Evolutionary conservation across 1,140 invertebrate genomes (phyloP).

Genomic region (Drosophila mauritiana): DNA sequence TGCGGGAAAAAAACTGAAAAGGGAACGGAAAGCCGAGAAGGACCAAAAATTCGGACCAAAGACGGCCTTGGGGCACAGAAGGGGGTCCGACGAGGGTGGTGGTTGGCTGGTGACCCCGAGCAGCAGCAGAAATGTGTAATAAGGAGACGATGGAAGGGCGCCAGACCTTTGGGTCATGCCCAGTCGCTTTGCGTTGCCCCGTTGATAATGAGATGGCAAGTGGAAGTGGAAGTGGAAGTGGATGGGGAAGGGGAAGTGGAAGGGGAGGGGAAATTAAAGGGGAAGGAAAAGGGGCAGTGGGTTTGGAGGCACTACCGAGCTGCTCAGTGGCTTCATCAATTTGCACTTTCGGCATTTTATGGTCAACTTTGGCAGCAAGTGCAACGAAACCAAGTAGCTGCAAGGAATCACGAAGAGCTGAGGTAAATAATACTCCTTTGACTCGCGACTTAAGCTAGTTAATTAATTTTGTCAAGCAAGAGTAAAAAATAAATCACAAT

Average conservation of each 20-base stretch:
- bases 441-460: background rate
- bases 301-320: too few relatives aligned
- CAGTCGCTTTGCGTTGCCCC: slow-evolving; percentile 56
- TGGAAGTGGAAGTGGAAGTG: slow-evolving; percentile 7
- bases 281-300: too few relatives aligned
- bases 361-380: slow-evolving; percentile 13
- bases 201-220: slow-evolving; percentile 74
- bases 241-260: background rate
- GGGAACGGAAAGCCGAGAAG: slow-evolving; percentile 24
- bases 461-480: background rate
- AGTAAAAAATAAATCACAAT: too few relatives aligned
- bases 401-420: slow-evolving; percentile 2
- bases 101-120: slow-evolving; percentile 8
- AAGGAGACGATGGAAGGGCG: slow-evolving; percentile 66
- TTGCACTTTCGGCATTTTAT: slow-evolving; percentile 39
- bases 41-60: slow-evolving; percentile 45
- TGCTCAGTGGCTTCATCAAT: slow-evolving; percentile 45
- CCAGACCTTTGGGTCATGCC: slow-evolving; percentile 77
- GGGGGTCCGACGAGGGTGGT: background rate
- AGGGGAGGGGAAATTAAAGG: too few relatives aligned
- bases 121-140: slow-evolving; percentile 63
- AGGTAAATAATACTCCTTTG: slow-evolving; percentile 3
- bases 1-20: slow-evolving; percentile 1
- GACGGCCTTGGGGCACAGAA: slow-evolving; percentile 28
- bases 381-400: slow-evolving; percentile 27